Base-by-base conservation (phyloP, 2,888 invertebrate species). In the Drosophila rubida region DNA sequence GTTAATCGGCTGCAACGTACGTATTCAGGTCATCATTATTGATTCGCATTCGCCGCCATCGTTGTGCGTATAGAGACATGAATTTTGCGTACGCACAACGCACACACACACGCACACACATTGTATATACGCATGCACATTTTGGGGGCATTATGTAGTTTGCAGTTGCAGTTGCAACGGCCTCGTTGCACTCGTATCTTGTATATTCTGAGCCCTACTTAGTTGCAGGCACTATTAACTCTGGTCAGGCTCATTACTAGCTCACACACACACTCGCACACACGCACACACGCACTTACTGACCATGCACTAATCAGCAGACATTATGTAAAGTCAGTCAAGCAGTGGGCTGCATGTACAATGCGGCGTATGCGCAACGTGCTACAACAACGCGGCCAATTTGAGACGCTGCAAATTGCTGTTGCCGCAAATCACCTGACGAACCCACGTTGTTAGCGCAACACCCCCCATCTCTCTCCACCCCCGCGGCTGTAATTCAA, bases 21-120 rank as follows among this genome's bases (percentile, higher is more conserved):
- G 86, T 85, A 86, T 85, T 86, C 84, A 85, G 84, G 84, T 85
- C 84, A 85, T 86, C 86, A 86, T 86, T 85, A 85, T 85, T 85
- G 84, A 85, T 85, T 85, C 78, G 84, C 80, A 80, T 69, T 75
- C 70, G 79, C 69, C 79, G 75, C 78, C 70, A 32, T 32, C 32
- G 60, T 55, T 69, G 83, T 85, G 80, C 83, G 85, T 83, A 84
- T 79, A 85, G 83, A 85, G 83, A 85, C 79, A 83, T 83, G 83
- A 69, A 83, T 80, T 81, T 82, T 85, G 77, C 83, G 85, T 84
- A 85, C 83, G 80, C 85, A 85, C 78, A 54, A 69, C 64, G 62
- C 69, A 53, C 50, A 69, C 44, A 59, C 69, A 55, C 61, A 54
- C 45, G 41, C 57, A 61, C 23, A 51, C 25, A 67, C 48, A 42